Evolutionary conservation across 2,113 vertebrate species (phyloP), one percentile per base, ranked within the genome.

Genomic region (Centropristis striata): DNA sequence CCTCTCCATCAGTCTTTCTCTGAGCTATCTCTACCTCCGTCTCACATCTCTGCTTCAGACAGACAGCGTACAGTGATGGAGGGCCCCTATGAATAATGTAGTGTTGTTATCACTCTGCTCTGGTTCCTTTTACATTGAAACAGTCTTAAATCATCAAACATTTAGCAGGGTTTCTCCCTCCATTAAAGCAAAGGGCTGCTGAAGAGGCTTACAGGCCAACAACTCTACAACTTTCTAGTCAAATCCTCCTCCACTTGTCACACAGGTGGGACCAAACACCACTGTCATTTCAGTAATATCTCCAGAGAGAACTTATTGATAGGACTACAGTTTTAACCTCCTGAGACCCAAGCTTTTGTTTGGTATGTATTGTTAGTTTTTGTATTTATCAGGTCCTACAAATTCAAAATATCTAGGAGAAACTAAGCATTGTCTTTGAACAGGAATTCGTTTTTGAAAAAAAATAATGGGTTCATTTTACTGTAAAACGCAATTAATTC

Each of bases 41-140:
- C 53, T 80, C 3, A 2, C 55, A 23, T 28, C 47, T n/a, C 51
- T 12, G 18, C 46, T 41, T 14, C 54, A 74, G 77, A 60, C n/a
- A 47, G 78, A 86, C 59, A 69, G 74, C 78, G 79, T 83, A 42
- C 76, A 75, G 81, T 78, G 78, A 84, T 71, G 57, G 78, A 86
- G 60, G 32, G 59, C 25, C 25, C 8, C 0, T 75, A 90, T 92
- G 53, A 44, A 54, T 90, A 57, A 81, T 91, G 80, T 39, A 82
- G 39, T 74, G 72, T 86, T 81, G 65, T 84, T 91, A 57, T 49
- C 66, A n/a, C 0, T 53, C 72, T 37, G 60, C 84, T 83, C 69
- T 44, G 65, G 73, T 86, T 86, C 75, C 84, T 91, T 92, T 92
- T 85, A 93, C 90, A 92, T 90, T 90, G 82, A 90, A 93, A 84